Base-by-base conservation (phyloP, 2,888 invertebrate genomes). In the Tolmerus cingulatus region DNA sequence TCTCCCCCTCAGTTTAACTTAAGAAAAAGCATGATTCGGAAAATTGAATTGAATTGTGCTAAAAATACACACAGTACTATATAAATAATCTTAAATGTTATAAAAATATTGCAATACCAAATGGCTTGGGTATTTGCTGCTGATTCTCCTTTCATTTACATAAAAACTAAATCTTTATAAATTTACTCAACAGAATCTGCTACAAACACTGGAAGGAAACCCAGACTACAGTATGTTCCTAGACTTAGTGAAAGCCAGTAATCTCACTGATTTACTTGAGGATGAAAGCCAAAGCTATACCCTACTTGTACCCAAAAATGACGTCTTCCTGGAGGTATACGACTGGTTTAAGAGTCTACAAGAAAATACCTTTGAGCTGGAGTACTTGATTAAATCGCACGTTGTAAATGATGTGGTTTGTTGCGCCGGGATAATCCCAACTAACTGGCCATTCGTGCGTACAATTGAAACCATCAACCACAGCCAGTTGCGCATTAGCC, bases 371-470 rank as follows among this genome's bases (percentile, higher is more conserved):
- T 51, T 89, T 2, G 90, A 91, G 87, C 89, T 92, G 8, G 90
- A 91, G 88, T 89, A 90, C 40, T 89, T 92, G 34, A 91, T 93
- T 23, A 92, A 92, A 89, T 91, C 90, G 1, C 92, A 93, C 87
- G 91, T 93, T 87, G 92, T 92, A 5, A 91, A 92, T 89, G 93
- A 93, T 89, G 92, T 92, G 5, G 90, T 93, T 51, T 93, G 93
- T 88, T 93, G 93, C 87, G 91, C 93, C 78, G 93, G 93, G 37
- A 93, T 93, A 34, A 92, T 92, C 55, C 91, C 92, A 84, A 91
- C 92, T 23, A 91, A 92, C 85, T 93, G 93, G 93, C 93, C 93
- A 82, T 93, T 93, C 82, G 92, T 92, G 5, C 92, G 92, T 27
- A 91, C 92, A 19, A 91, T 93, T 51, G 91, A 92, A 88, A 89